These are phyloP conservation scores for Kobus ellipsiprymnus DNA, from an alignment of 2,113 vertebrate species.

Conservation along the genomic window DNA sequence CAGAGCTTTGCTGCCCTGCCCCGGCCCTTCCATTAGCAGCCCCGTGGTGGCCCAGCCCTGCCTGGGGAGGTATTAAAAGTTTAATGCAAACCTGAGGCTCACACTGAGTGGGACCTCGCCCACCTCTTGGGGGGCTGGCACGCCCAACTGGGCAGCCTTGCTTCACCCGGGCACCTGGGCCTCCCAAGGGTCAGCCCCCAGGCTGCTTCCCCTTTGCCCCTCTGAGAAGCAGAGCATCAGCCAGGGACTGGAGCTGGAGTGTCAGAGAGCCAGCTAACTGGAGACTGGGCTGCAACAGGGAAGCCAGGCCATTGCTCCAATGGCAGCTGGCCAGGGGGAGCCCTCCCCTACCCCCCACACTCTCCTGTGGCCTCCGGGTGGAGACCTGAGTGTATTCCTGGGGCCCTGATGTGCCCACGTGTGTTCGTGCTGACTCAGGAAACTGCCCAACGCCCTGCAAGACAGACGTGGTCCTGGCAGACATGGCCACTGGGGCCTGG, in stretches of 20 bases:
- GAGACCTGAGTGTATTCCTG: slow-evolving; percentile 30
- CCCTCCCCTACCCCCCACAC: rapidly evolving
- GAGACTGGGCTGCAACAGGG: slow-evolving; percentile 52
- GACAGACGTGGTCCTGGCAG: slow-evolving; percentile 66
- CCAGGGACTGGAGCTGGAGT: neutral
- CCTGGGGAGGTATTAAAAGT: slow-evolving; percentile 63
- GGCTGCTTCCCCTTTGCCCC: neutral
- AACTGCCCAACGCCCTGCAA: slow-evolving; percentile 67
- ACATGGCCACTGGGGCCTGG: neutral
- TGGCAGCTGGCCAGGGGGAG: slow-evolving; percentile 70
- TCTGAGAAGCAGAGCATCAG: neutral
- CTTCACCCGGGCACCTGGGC: neutral
- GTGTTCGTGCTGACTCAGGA: slow-evolving; percentile 77
- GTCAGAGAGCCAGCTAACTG: rapidly evolving
- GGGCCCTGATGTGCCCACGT: slow-evolving; percentile 66
- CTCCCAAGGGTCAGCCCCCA: slow-evolving; percentile 33
- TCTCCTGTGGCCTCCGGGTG: neutral
- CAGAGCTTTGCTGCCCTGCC: neutral
- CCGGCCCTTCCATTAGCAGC: neutral
- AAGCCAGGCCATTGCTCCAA: slow-evolving; percentile 75
- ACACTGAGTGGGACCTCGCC: slow-evolving; percentile 20
- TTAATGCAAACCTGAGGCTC: slow-evolving; percentile 67
- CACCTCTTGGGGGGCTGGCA: neutral
- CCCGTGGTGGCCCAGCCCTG: neutral
- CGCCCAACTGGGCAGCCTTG: rapidly evolving